Evolutionary conservation across 2,888 invertebrate species (phyloP), one percentile per base, ranked within the genome.

Genomic region (Celastrina argiolus): DNA sequence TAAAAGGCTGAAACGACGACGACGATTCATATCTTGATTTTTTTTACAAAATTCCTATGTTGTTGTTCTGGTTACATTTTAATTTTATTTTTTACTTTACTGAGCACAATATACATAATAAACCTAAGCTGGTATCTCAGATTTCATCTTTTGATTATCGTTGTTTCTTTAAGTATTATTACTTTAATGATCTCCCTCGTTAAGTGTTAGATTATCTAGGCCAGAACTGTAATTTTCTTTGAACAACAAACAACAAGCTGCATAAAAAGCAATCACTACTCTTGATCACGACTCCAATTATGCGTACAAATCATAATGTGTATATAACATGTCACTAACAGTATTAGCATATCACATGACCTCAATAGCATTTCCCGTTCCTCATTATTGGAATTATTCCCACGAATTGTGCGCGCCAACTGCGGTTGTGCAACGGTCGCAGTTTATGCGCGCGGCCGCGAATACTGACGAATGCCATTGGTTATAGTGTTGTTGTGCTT

Each of bases 361-460:
- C 51, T 51, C 31, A 58, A 31, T 31, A 8, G 28, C 45, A 45
- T 45, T 12, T 1, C 22, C 10, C 4, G 26, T 51, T 16, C 18
- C 45, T 51, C 51, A 31, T 31, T n/a, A 31, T 58, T 10, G 58
- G 16, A 58, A 58, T 58, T 31, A 58, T 58, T 31, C 58, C 5
- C 31, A 31, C 31, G n/a, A 31, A 31, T n/a, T n/a, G 16, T 16
- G 31, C 1, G 28, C 2, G 16, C 58, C 58, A 58, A 58, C 31
- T 58, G 58, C 31, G 31, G 58, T 58, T 56, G 31, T 31, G 16
- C n/a, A n/a, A 10, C 31, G 58, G 31, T 7, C 58, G 58, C 16
- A 31, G 31, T 31, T 31, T 45, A 45, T 45, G n/a, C 45, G 18
- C 4, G 41, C 12, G 12, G 12, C 4, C 16, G 16, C 12, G 12